These are phyloP conservation scores for Melikaiella ostensackeni DNA, from an alignment of 2,888 invertebrate genomes.

Conservation along the genomic window DNA sequence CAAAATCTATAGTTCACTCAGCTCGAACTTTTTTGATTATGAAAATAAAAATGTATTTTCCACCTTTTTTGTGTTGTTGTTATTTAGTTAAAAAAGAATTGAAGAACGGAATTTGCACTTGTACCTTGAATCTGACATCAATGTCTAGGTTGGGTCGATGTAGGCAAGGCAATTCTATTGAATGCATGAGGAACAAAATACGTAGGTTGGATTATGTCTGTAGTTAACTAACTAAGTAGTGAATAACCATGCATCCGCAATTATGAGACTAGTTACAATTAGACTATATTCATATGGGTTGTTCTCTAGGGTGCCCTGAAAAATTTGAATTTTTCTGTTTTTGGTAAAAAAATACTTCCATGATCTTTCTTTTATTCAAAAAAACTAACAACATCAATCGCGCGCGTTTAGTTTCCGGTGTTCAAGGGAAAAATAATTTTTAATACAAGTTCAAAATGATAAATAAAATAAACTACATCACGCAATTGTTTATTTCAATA, in stretches of 20 bases:
- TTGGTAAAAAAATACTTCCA: too few species aligned
- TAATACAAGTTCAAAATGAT: too few species aligned
- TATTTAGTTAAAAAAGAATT: background rate
- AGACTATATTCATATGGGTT: background rate
- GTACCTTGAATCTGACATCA: slow-evolving; percentile 24
- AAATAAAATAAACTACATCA: too few species aligned
- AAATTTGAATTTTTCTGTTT: too few species aligned
- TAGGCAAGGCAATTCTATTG: slow-evolving; percentile 26
- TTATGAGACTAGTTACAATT: slow-evolving; percentile 4
- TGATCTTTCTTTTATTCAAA: too few species aligned
- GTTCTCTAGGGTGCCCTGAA: too few species aligned
- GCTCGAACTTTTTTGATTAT: background rate
- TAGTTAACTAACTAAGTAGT: background rate
- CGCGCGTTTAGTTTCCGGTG: too few species aligned
- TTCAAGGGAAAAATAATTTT: too few species aligned
- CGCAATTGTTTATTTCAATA: too few species aligned
- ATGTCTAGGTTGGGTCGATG: slow-evolving; percentile 35
- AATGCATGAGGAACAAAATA: slow-evolving; percentile 13
- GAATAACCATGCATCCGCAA: slow-evolving; percentile 30
- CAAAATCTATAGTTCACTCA: too few species aligned
- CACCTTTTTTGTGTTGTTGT: background rate
- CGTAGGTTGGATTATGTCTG: slow-evolving; percentile 13
- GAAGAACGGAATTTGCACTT: slow-evolving; percentile 18
- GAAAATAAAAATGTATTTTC: background rate
- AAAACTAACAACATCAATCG: too few species aligned